These are phyloP conservation scores for Scartelaos histophorus DNA, from an alignment of 2,113 vertebrate species.

Conservation along the genomic window DNA sequence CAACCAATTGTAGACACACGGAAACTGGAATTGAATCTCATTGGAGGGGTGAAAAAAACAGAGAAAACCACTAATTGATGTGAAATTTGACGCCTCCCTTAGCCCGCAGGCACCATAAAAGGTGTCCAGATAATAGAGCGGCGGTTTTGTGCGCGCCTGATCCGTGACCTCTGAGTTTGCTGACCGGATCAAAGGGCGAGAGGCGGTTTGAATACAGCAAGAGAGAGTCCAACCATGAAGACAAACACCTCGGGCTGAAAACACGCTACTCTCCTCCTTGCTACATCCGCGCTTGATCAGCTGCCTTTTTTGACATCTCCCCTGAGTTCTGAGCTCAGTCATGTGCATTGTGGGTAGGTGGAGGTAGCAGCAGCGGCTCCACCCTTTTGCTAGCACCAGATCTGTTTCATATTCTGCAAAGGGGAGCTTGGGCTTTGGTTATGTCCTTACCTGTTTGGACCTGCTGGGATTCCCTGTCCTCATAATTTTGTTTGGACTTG, in stretches of 20 bases:
- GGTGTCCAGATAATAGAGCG: slow-evolving; percentile 31
- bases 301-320: slow-evolving; percentile 57
- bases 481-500: slow-evolving; percentile 61
- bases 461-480: slow-evolving; percentile 58
- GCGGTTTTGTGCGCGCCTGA: slow-evolving; percentile 24
- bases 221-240: slow-evolving; percentile 50
- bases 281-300: slow-evolving; percentile 57
- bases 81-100: slow-evolving; percentile 33
- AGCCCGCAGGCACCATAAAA: slow-evolving; percentile 33
- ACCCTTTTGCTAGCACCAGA: neutral
- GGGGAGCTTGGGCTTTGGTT: slow-evolving; percentile 47
- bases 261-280: slow-evolving; percentile 28
- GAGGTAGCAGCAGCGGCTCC: neutral
- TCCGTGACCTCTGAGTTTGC: slow-evolving; percentile 55
- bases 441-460: slow-evolving; percentile 60
- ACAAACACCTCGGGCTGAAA: slow-evolving; percentile 51
- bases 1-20: slow-evolving; percentile 1
- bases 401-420: slow-evolving; percentile 51
- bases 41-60: slow-evolving; percentile 32
- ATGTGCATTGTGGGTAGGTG: slow-evolving; percentile 31
- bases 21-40: slow-evolving; percentile 21
- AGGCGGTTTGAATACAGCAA: slow-evolving; percentile 27
- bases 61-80: slow-evolving; percentile 48
- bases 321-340: slow-evolving; percentile 50
- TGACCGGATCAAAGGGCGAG: slow-evolving; percentile 59